phyloP scores from a whole-genome alignment of 2,888 invertebrate species.

The Drosophila nr. perissopoda region DNA sequence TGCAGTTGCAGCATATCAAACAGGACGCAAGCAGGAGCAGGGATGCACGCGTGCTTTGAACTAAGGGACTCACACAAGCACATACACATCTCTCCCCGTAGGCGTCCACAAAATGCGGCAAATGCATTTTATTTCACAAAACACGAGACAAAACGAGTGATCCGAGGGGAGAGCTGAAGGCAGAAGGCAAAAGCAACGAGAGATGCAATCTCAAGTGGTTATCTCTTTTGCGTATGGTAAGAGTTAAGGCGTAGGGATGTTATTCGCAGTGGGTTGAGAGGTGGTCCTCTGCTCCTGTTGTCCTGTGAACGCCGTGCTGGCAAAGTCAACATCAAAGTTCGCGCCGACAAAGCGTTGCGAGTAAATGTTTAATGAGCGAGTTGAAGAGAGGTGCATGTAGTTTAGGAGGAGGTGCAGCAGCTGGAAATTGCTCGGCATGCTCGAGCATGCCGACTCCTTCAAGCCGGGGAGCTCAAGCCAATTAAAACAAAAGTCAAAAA shows the following conservation, averaged over 20 bases:
- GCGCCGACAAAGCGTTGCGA: constrained; percentile 80
- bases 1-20: constrained; percentile 42
- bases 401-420: constrained; percentile 42
- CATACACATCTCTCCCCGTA: constrained; percentile 17
- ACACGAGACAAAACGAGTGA: constrained; percentile 38
- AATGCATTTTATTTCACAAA: constrained; percentile 78
- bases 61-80: constrained; percentile 17
- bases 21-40: constrained; percentile 18
- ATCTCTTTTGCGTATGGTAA: constrained; percentile 59
- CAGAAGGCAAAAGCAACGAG: constrained; percentile 36
- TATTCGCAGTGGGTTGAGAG: not conserved
- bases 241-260: not conserved
- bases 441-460: constrained; percentile 58
- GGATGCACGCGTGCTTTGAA: constrained; percentile 31
- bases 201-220: constrained; percentile 81
- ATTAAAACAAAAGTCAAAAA: constrained; percentile 82
- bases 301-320: constrained; percentile 38
- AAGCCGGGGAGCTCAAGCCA: constrained; percentile 67
- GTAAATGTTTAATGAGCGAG: constrained; percentile 80
- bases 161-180: constrained; percentile 16
- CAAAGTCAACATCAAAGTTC: constrained; percentile 82
- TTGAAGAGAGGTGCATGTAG: constrained; percentile 30
- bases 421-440: constrained; percentile 18
- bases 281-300: constrained; percentile 20
- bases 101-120: constrained; percentile 71